Conservation (phyloP, 2,113 vertebrate genomes). For the Chiloscyllium plagiosum region DNA sequence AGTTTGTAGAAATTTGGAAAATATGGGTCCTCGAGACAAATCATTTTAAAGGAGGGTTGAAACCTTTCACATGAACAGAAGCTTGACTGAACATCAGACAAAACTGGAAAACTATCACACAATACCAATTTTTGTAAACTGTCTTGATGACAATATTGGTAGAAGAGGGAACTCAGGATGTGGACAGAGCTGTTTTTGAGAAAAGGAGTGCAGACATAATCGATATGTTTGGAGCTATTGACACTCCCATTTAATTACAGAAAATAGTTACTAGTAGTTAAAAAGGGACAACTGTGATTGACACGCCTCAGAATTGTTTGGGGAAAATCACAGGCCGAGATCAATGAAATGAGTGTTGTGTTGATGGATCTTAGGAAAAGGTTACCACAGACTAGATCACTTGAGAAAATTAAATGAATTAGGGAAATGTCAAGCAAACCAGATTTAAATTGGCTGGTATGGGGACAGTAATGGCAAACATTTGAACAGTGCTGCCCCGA, state of each 20-base stretch:
- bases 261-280: too few relatives aligned
- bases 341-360: too few relatives aligned
- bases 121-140: not conserved
- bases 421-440: too few relatives aligned
- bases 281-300: too few relatives aligned
- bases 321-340: not conserved
- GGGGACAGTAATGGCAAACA: too few relatives aligned
- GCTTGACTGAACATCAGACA: not conserved
- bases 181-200: not conserved
- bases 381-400: too few relatives aligned
- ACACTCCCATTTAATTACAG: too few relatives aligned
- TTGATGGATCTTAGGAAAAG: too few relatives aligned
- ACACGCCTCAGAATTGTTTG: not conserved
- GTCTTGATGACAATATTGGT: not conserved
- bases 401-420: too few relatives aligned
- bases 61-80: not conserved
- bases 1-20: too few relatives aligned
- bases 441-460: too few relatives aligned
- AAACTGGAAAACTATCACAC: not conserved
- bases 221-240: not conserved
- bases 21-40: not conserved
- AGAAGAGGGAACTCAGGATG: not conserved
- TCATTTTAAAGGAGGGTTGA: not conserved
- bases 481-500: too few relatives aligned
- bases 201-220: not conserved